Evolutionary conservation across 2,113 vertebrate genomes (phyloP), one percentile per base, ranked within the genome.

Genomic region (Clarias gariepinus): DNA sequence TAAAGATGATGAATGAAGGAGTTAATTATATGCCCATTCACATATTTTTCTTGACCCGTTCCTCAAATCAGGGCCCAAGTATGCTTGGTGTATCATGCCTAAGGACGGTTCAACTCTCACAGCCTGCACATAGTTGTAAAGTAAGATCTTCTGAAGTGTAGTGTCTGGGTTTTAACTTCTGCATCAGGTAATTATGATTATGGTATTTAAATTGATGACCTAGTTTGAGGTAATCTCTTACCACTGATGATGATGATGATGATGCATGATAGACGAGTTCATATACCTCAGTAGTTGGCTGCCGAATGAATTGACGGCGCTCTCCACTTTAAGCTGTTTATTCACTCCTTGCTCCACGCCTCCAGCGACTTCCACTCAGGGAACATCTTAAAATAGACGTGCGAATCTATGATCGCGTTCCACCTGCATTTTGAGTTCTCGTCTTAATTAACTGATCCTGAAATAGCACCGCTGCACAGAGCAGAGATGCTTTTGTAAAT

Each of bases 261-360:
- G 58, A 60, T 55, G 66, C 66, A 36, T 68, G 63, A 86, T 9
- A n/a, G 52, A 33, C 18, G 80, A 82, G 69, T 85, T n/a, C n/a
- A n/a, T 87, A 47, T 81, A 11, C 1, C 18, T 86, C 79, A 73
- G 76, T 84, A 74, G 68, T 60, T 18, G 66, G 30, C 36, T 86
- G 23, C 77, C 84, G 82, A 81, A 69, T 76, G 63, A 78, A 78
- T 87, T 60, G 52, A 52, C 30, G 69, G 77, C 53, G 63, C 81
- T 69, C 7, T 61, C 7, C 81, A 82, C 73, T 85, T 87, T 71
- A 77, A 76, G 52, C 79, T 86, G 85, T 63, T 82, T 63, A 71
- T 86, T 60, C 30, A 60, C 57, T 82, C 68, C 66, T 41, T 86
- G 57, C 47, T 80, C 28, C 30, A 80, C 57, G 57, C 71, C 81